Evolutionary conservation across 2,797 vertebrate species (phyloP), one percentile per base, ranked within the genome.

Genomic region (Centroberyx gerrardi): DNA sequence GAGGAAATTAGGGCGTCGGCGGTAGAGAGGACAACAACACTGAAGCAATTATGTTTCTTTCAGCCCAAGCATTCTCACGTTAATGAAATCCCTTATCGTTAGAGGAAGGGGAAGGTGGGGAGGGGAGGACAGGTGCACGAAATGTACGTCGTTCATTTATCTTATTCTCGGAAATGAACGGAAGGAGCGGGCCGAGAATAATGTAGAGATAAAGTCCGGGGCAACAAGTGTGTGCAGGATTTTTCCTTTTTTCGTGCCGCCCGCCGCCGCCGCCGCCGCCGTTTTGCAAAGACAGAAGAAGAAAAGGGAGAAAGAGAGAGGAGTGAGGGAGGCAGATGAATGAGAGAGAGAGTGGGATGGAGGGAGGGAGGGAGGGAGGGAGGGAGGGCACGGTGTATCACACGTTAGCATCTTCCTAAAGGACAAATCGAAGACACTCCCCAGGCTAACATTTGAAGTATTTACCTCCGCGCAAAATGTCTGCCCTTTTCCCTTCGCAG

Each of bases 31-130:
- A 94, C 93, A 95, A 95, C 94, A 95, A 94, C 94, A 93, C 93
- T 90, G 92, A 92, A 92, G 94, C 94, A 95, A 95, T 95, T 95
- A 95, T 92, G 94, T 94, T 95, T 93, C 91, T 93, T 94, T 94
- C 92, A 94, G 94, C 91, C 92, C 91, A 81, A 92, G 90, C 92
- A 86, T 93, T 95, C 92, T 93, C 88, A 90, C 92, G 91, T 95
- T 96, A 96, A 95, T 95, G 94, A 95, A 95, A 95, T 94, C 94
- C 94, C 94, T 95, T 95, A 95, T 95, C 94, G 85, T 93, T 88
- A 88, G 89, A 87, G 74, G 92, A 85, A 86, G 92, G 85, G 87
- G 91, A 88, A 87, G 92, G 93, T 86, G 90, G 90, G 87, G 91
- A 91, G 91, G 90, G 91, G 86, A 90, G 92, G 93, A 94, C 94